Evolutionary conservation across 2,113 vertebrate species (phyloP).

Genomic region (Etheostoma spectabile): DNA sequence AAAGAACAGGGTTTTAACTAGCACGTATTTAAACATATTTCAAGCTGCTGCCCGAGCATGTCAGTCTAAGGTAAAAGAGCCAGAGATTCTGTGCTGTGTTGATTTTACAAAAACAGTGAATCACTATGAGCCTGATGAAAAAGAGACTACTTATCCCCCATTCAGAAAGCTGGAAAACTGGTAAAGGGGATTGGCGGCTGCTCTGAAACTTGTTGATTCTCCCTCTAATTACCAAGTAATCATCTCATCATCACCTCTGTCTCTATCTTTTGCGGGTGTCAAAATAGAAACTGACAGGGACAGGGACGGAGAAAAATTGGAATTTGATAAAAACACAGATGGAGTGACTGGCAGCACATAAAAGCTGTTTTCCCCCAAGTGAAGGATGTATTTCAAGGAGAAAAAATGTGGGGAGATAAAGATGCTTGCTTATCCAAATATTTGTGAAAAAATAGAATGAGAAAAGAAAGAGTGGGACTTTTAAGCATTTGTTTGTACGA

Average conservation of each 20-base stretch:
- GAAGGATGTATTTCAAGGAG: constrained; percentile 10
- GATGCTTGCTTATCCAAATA: not conserved
- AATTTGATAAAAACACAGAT: constrained; percentile 19
- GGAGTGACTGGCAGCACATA: constrained; percentile 1
- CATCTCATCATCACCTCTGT: constrained; percentile 6
- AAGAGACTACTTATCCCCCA: not conserved
- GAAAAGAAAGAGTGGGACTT: not conserved
- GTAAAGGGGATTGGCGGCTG: constrained; percentile 14
- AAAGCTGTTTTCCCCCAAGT: not conserved
- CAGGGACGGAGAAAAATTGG: constrained; percentile 27
- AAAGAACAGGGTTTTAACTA: not conserved
- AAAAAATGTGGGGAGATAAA: not conserved
- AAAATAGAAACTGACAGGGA: constrained; percentile 34
- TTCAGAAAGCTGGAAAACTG: constrained; percentile 12
- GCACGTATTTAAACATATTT: not conserved
- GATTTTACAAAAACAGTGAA: not conserved
- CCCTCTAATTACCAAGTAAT: constrained; percentile 11
- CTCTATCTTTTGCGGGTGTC: constrained; percentile 7
- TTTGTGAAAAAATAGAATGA: not conserved
- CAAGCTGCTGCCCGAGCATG: not conserved
- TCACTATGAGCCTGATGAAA: not conserved
- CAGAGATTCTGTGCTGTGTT: not conserved
- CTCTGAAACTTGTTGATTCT: constrained; percentile 32
- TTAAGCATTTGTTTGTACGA: constrained; percentile 12
- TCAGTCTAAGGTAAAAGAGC: not conserved